Evolutionary conservation across 2,113 vertebrate genomes (phyloP).

Genomic region (Odocoileus virginianus): DNA sequence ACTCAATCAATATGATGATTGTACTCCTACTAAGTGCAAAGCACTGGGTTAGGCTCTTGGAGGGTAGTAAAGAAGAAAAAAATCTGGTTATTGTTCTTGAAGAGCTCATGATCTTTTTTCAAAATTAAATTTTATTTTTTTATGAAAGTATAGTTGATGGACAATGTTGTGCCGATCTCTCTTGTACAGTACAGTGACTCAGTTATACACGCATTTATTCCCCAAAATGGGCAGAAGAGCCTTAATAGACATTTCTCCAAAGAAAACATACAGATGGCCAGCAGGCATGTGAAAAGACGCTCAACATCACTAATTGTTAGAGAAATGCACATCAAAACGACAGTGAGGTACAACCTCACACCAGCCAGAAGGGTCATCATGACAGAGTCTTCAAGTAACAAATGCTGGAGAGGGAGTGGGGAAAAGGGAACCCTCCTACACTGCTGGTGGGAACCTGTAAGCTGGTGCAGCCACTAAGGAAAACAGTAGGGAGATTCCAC

Average conservation of each 20-base stretch:
- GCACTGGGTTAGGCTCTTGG: not conserved
- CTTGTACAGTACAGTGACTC: not conserved
- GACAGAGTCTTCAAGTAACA: not conserved
- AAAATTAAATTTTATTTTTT: not conserved
- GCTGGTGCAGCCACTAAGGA: not conserved
- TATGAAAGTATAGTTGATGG: not conserved
- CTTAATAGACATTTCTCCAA: not conserved
- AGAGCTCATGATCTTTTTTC: not conserved
- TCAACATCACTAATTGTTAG: not conserved
- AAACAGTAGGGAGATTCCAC: not conserved
- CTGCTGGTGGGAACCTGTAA: not conserved
- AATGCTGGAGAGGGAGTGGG: not conserved
- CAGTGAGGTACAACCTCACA: not conserved
- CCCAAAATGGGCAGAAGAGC: not conserved
- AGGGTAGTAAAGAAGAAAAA: not conserved
- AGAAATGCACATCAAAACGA: not conserved
- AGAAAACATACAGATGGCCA: not conserved
- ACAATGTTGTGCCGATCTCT: not conserved
- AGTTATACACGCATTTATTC: not conserved
- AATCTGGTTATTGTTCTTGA: not conserved
- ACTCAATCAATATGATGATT: not conserved
- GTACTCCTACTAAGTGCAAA: slow-evolving; percentile 34
- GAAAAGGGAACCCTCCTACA: accelerated
- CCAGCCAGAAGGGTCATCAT: not conserved
- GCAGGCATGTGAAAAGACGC: not conserved